Evolutionary conservation across 2,797 vertebrate species (phyloP).

Genomic region (Hippocampus kuda): DNA sequence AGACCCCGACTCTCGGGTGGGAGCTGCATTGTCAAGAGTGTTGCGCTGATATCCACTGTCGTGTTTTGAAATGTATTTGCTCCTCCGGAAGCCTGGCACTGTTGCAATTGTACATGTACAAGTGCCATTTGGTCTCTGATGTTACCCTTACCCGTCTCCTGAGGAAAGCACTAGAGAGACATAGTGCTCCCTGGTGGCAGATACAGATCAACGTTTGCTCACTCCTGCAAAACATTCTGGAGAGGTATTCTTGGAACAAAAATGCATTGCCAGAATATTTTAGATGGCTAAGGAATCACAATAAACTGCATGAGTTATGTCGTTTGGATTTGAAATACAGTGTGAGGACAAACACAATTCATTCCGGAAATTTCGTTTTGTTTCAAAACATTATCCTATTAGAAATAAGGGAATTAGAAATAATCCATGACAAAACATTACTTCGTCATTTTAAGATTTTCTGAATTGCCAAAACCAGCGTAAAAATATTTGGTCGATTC

Average conservation of each 20-base stretch:
- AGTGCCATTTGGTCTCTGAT: constrained; percentile 44
- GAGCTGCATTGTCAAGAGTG: constrained; percentile 62
- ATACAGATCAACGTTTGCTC: constrained; percentile 50
- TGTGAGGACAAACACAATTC: background rate
- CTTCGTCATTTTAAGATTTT: too few relatives aligned
- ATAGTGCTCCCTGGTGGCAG: constrained; percentile 65
- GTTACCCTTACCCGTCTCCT: constrained; percentile 39
- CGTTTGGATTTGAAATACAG: background rate
- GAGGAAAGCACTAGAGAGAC: constrained; percentile 50
- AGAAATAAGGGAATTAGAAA: background rate
- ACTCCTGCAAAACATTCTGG: constrained; percentile 20
- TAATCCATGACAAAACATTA: too few relatives aligned
- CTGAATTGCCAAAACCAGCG: too few relatives aligned
- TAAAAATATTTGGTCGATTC: too few relatives aligned
- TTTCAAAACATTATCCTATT: background rate
- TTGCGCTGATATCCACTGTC: constrained; percentile 33
- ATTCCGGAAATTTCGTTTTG: background rate
- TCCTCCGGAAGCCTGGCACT: constrained; percentile 20
- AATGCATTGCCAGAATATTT: background rate
- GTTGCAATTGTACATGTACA: constrained; percentile 30
- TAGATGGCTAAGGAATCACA: background rate
- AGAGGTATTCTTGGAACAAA: background rate
- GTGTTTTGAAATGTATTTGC: constrained; percentile 56
- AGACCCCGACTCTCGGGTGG: constrained; percentile 56
- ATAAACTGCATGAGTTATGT: background rate